phyloP scores from a whole-genome alignment of 2,888 invertebrate species.

The Zygothrica quintamaculata region DNA sequence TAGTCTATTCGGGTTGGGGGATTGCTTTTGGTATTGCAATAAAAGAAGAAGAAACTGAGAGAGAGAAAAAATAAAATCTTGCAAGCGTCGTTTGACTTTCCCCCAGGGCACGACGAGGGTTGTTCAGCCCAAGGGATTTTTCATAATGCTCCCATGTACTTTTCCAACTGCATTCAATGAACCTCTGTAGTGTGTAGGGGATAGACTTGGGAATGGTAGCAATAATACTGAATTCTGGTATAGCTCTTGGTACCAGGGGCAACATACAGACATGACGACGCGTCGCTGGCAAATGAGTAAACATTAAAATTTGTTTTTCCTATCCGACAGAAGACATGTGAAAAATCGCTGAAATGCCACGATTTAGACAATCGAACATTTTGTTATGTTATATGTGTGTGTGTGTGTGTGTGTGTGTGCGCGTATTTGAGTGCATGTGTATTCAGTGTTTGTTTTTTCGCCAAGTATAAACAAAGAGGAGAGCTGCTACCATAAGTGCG shows the following conservation, averaged over 20 bases:
- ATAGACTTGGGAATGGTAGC: background rate
- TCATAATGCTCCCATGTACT: slow-evolving; percentile 46
- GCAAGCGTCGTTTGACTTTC: slow-evolving; percentile 8
- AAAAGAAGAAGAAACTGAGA: too few relatives aligned
- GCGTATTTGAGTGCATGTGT: slow-evolving; percentile 32
- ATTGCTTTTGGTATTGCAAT: slow-evolving; percentile 42
- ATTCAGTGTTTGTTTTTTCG: slow-evolving; percentile 61
- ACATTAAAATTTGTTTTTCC: slow-evolving; percentile 52
- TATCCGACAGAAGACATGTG: slow-evolving; percentile 49
- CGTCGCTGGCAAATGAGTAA: slow-evolving; percentile 51
- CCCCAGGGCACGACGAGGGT: slow-evolving; percentile 23
- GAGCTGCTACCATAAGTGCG: slow-evolving; percentile 53
- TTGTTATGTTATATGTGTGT: slow-evolving; percentile 26
- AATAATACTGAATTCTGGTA: too few relatives aligned
- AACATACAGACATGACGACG: slow-evolving; percentile 44
- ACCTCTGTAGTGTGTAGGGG: slow-evolving; percentile 16
- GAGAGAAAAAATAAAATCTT: too few relatives aligned
- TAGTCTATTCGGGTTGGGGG: too few relatives aligned
- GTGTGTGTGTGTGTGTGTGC: slow-evolving; percentile 29
- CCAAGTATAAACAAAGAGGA: slow-evolving; percentile 63
- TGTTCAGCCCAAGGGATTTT: slow-evolving; percentile 52
- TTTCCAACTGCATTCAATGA: slow-evolving; percentile 35
- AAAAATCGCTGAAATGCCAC: slow-evolving; percentile 64
- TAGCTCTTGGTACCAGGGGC: too few relatives aligned
- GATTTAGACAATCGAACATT: slow-evolving; percentile 65